Conservation (phyloP, 2,797 vertebrate species). For the Diglossa cyanea region DNA sequence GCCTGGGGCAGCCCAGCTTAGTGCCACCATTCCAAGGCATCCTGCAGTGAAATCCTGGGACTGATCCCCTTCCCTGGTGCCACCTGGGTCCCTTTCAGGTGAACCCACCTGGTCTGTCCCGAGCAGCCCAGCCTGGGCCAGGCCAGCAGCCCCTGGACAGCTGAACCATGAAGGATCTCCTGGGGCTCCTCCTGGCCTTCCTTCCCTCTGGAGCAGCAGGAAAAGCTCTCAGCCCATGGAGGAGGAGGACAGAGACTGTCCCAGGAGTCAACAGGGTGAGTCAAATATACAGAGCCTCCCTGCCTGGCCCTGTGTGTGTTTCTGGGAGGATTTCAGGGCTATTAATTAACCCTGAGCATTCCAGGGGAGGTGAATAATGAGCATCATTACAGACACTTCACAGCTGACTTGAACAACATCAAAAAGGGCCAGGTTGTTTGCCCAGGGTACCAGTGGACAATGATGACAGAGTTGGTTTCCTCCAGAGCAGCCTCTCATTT, state of each 20-base stretch:
- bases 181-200: not conserved
- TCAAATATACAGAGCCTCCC: constrained; percentile 24
- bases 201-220: not conserved
- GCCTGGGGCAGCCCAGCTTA: too few species aligned
- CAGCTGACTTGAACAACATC: constrained; percentile 15
- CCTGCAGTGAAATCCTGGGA: too few species aligned
- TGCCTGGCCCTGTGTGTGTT: not conserved
- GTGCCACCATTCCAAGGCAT: not conserved
- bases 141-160: constrained; percentile 14
- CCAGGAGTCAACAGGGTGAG: not conserved
- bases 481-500: constrained; percentile 7
- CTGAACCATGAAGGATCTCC: not conserved
- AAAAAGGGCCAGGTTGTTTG: constrained; percentile 3
- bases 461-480: not conserved
- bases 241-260: not conserved
- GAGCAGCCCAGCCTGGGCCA: not conserved
- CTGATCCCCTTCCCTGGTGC: not conserved
- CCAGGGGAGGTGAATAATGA: constrained; percentile 25
- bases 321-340: not conserved
- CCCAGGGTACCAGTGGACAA: not conserved
- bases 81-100: not conserved
- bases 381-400: not conserved
- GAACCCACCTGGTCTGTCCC: constrained; percentile 20
- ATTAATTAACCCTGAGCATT: constrained; percentile 49
- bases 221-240: not conserved